Conservation (phyloP, 2,888 invertebrate genomes). For the Eupithecia exiguata region DNA sequence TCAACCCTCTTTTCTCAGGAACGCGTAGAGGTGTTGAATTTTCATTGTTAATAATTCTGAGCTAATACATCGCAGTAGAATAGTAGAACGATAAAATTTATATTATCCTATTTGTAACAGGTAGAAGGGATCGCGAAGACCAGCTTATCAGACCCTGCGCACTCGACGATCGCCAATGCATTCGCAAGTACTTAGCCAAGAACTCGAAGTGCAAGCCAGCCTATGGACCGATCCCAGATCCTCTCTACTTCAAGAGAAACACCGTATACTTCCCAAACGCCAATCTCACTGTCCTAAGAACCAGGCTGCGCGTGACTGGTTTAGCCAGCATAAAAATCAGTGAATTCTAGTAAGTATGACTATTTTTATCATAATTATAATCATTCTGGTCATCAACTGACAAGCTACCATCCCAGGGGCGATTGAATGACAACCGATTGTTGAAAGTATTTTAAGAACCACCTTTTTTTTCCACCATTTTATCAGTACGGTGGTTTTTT, state of each 20-base stretch:
- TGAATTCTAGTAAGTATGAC: constrained; percentile 30
- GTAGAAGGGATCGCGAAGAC: constrained; percentile 30
- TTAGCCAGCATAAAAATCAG: constrained; percentile 22
- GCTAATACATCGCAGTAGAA: not conserved
- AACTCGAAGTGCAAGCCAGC: constrained; percentile 42
- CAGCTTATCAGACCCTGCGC: constrained; percentile 44
- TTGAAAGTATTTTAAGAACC: not conserved
- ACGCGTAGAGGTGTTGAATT: too few relatives aligned
- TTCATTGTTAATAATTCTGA: not conserved
- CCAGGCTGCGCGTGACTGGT: constrained; percentile 14
- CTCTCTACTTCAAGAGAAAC: constrained; percentile 22
- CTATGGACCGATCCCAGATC: constrained; percentile 30
- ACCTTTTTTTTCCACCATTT: too few relatives aligned
- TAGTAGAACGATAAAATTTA: not conserved
- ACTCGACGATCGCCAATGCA: constrained; percentile 44
- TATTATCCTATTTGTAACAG: constrained; percentile 5
- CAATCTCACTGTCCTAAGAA: constrained; percentile 12
- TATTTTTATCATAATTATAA: not conserved
- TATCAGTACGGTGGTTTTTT: too few relatives aligned
- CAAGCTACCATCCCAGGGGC: not conserved
- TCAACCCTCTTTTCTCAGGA: too few relatives aligned
- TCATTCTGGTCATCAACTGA: not conserved
- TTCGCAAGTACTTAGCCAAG: constrained; percentile 44
- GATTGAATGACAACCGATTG: not conserved
- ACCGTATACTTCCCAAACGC: constrained; percentile 11